phyloP scores from a whole-genome alignment of 1,140 invertebrate species.

The Cyphomyrmex costatus region DNA sequence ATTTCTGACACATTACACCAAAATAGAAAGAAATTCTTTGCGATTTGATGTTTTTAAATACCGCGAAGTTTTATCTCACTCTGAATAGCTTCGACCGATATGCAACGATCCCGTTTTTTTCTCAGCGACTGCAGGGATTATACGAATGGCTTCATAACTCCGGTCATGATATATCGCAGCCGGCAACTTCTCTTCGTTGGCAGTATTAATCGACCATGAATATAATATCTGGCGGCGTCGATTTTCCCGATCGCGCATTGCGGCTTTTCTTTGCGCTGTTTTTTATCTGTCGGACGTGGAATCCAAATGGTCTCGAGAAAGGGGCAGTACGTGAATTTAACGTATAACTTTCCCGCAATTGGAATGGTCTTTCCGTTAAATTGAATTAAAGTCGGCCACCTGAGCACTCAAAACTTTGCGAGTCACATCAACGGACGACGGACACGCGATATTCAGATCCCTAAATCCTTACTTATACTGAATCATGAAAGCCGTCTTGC shows the following conservation, averaged over 20 bases:
- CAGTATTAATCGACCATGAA: conserved; percentile 57
- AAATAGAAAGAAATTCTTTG: neutral
- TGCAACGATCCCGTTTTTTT: conserved; percentile 34
- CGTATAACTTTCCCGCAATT: conserved; percentile 47
- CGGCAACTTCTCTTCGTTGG: conserved; percentile 33
- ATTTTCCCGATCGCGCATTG: conserved; percentile 27
- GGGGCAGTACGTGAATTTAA: conserved; percentile 40
- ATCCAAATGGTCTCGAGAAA: conserved; percentile 1
- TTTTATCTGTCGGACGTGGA: conserved; percentile 14
- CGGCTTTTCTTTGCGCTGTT: conserved; percentile 4
- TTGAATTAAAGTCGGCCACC: conserved; percentile 74
- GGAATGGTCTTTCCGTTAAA: conserved; percentile 66
- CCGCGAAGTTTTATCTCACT: conserved; percentile 1
- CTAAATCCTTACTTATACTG: conserved; percentile 24
- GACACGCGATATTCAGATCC: conserved; percentile 19
- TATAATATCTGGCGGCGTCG: conserved; percentile 53
- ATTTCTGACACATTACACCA: neutral
- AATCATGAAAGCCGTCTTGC: conserved; percentile 26
- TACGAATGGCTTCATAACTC: conserved; percentile 31
- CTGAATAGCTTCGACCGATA: conserved; percentile 11
- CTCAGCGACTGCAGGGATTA: conserved; percentile 48
- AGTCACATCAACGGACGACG: conserved; percentile 32
- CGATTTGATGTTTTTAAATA: neutral
- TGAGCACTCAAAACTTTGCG: conserved; percentile 64
- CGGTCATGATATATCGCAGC: conserved; percentile 15